A percentile compares a stretch with the other conserved stretches of the same genome.
Evolutionary conservation across 2,888 invertebrate genomes (phyloP).

Genomic region (Pseudococcus longispinus): DNA sequence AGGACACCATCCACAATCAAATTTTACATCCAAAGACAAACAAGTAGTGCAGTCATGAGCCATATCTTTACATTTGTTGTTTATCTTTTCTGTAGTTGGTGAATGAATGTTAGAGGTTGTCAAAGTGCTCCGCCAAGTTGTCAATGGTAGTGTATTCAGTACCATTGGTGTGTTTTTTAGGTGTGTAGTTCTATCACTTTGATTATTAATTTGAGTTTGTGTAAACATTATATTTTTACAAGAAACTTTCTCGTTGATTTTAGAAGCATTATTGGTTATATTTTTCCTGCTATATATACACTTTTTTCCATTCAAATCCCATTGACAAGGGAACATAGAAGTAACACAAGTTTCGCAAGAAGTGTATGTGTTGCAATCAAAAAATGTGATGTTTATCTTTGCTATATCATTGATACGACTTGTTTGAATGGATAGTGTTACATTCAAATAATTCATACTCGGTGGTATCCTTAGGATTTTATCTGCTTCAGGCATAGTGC

Average conservation of each 20-base stretch:
- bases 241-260: too few relatives aligned
- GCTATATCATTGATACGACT: constrained; percentile 92
- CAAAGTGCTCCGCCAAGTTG: constrained; percentile 96
- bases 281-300: too few relatives aligned
- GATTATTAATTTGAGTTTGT: too few relatives aligned
- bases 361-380: constrained; percentile 96
- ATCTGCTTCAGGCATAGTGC: constrained; percentile 94
- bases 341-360: constrained; percentile 96
- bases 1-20: constrained; percentile 96
- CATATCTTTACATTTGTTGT: constrained; percentile 92
- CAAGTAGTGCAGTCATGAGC: constrained; percentile 98
- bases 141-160: too few relatives aligned
- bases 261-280: too few relatives aligned
- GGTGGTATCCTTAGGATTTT: constrained; percentile 89
- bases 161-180: too few relatives aligned
- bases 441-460: constrained; percentile 93
- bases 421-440: constrained; percentile 90
- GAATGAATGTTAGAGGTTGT: constrained; percentile 96
- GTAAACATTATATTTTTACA: too few relatives aligned
- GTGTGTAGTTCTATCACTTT: too few relatives aligned
- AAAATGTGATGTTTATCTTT: constrained; percentile 97
- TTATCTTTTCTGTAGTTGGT: constrained; percentile 87
- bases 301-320: constrained; percentile 96
- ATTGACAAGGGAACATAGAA: constrained; percentile 95
- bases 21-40: constrained; percentile 77